Base-by-base conservation (phyloP, 2,113 vertebrate species). In the Myotis brandtii region DNA sequence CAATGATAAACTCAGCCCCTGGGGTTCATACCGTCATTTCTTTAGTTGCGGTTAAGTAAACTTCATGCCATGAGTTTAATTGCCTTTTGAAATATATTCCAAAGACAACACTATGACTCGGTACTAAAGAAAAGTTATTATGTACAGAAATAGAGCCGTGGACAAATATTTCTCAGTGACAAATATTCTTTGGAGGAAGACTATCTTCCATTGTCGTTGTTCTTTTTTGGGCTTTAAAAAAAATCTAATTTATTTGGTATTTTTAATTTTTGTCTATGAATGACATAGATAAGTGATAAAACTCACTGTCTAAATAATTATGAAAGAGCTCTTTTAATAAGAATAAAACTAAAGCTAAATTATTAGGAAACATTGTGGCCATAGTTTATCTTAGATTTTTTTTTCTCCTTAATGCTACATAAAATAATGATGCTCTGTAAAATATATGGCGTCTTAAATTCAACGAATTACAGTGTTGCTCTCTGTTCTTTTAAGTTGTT, bases 81-180 rank as follows among this genome's bases (percentile, higher is more conserved):
- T 92, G 73, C 43, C 54, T 89, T 89, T 83, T 70, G 32, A 83
- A 95, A 92, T 93, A 56, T n/a, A 40, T 76, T 72, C 27, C 48
- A 50, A 85, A 64, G 27, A 64, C 46, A 72, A 27, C 10, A 12
- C 3, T 7, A 3, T 66, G 11, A 81, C 7, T 88, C 73, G 72
- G 2, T 81, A 9, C 72, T 95, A 32, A 89, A 81, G 37, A 88
- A 59, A 77, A 69, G 16, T 54, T 46, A 77, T 37, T 92, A 21
- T 34, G n/a, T 59, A 89, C 23, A 64, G 43, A 79, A 73, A 86
- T 40, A 56, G 13, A 82, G 2, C 17, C 62, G 43, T 72, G 21
- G 40, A 12, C 13, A 54, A 59, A 50, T 72, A 46, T 10, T 43
- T 34, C 23, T 62, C 37, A 72, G 25, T 73, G 4, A 90, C 17